A percentile compares a stretch with the other conserved stretches of the same genome.
Evolutionary conservation across 92 coral and sea anemone species (phyloP).

Genomic region (Umimayanthus chanpuru): DNA sequence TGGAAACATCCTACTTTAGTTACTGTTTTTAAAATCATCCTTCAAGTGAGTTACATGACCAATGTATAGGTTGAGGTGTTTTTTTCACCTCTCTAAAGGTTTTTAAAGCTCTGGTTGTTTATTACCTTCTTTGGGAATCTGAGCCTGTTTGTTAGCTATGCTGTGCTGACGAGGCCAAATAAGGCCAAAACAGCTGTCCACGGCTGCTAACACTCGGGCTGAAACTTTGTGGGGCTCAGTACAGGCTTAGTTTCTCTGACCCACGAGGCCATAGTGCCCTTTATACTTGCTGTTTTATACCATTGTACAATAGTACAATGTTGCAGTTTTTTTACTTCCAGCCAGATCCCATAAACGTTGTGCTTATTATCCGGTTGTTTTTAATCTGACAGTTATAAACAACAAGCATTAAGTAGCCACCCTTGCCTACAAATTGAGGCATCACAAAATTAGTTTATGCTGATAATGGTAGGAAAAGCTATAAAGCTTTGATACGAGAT

Average conservation of each 20-base stretch:
- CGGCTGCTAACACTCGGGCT: not conserved
- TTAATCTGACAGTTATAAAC: not conserved
- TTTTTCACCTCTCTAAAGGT: no score
- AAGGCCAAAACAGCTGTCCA: not conserved
- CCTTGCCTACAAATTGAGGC: not conserved
- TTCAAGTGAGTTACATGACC: constrained; percentile 5
- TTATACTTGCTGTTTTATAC: not conserved
- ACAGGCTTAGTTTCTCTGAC: not conserved
- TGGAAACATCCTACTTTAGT: not conserved
- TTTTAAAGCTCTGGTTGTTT: no score
- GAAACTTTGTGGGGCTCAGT: not conserved
- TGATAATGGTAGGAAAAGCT: not conserved
- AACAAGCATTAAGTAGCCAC: not conserved
- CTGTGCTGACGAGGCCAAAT: not conserved
- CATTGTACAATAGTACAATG: not conserved
- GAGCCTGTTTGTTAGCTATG: not conserved
- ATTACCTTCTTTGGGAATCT: not conserved
- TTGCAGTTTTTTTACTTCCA: not conserved
- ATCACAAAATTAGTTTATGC: not conserved
- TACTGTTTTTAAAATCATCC: constrained; percentile 1
- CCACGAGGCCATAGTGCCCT: constrained; percentile 2
- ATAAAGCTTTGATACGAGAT: not conserved
- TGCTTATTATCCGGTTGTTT: not conserved
- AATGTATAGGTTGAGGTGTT: not conserved
- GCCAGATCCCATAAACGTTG: not conserved